Evolutionary conservation across 2,113 vertebrate species (phyloP).

Genomic region (Anseranas semipalmata): DNA sequence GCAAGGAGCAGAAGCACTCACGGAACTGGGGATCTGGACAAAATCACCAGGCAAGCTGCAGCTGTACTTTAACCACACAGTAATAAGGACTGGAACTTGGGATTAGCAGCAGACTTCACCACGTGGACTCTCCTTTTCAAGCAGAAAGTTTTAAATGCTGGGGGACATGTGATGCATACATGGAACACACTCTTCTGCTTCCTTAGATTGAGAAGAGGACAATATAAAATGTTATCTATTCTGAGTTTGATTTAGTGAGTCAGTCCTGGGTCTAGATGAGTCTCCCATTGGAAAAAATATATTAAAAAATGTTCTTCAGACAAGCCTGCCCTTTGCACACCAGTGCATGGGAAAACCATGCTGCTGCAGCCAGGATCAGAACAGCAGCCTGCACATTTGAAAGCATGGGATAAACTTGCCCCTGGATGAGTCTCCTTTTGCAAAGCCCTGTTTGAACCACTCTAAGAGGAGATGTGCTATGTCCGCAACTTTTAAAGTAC

Average conservation of each 20-base stretch:
- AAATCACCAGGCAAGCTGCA: not conserved
- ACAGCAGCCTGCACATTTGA: not conserved
- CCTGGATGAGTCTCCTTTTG: not conserved
- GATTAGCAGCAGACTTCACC: not conserved
- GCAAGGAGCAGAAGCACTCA: not conserved
- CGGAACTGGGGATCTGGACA: not conserved
- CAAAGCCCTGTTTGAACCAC: not conserved
- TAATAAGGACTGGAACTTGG: not conserved
- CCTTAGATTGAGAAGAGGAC: not conserved
- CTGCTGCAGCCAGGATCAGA: not conserved
- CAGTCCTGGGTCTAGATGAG: not conserved
- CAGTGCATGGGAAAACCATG: not conserved
- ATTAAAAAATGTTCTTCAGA: not conserved
- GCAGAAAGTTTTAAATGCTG: not conserved
- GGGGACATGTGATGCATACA: not conserved
- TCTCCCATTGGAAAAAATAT: not conserved
- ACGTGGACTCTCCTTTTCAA: not conserved
- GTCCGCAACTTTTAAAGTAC: not conserved
- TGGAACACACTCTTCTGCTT: not conserved
- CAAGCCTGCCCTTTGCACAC: not conserved
- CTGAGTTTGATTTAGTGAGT: not conserved
- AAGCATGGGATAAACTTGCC: not conserved
- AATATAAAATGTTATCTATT: not conserved
- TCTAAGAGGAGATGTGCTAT: not conserved
- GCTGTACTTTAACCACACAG: not conserved